A percentile compares a stretch with the other conserved stretches of the same genome.
Conservation (phyloP, 2,888 invertebrate species). For the Oligia fasciuncula region DNA sequence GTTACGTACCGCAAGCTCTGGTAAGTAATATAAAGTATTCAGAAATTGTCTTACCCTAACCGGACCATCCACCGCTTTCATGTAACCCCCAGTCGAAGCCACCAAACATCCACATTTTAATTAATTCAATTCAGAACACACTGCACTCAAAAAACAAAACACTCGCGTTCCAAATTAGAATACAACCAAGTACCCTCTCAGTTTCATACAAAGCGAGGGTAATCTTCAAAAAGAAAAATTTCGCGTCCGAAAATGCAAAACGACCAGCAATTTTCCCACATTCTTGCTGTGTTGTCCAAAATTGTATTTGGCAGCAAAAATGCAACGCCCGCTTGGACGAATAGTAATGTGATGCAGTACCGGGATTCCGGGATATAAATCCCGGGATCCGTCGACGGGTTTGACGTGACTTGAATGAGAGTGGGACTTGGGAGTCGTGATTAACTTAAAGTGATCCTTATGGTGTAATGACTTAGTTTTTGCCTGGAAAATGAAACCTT, state of each 20-base stretch:
- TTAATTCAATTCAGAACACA: slow-evolving; percentile 17
- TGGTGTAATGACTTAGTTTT: slow-evolving; percentile 52
- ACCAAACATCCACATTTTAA: slow-evolving; percentile 2
- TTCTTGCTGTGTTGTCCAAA: slow-evolving; percentile 58
- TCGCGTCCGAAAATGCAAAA: slow-evolving; percentile 45
- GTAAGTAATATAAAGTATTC: neutral
- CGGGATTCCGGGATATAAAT: slow-evolving; percentile 64
- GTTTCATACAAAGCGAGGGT: slow-evolving; percentile 36
- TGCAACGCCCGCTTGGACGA: slow-evolving; percentile 59
- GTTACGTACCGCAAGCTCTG: too few species aligned
- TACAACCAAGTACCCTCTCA: slow-evolving; percentile 31
- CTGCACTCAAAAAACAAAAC: slow-evolving; percentile 20
- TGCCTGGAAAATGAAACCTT: slow-evolving; percentile 32
- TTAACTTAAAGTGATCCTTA: slow-evolving; percentile 53
- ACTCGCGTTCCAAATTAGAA: slow-evolving; percentile 39
- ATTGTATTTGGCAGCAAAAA: slow-evolving; percentile 66
- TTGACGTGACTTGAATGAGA: slow-evolving; percentile 64
- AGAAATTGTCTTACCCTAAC: neutral
- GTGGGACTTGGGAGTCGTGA: slow-evolving; percentile 32
- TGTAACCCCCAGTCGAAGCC: neutral
- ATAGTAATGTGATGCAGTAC: slow-evolving; percentile 65
- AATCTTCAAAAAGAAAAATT: slow-evolving; percentile 43
- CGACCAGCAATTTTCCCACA: slow-evolving; percentile 43
- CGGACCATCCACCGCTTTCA: neutral
- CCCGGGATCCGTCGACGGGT: slow-evolving; percentile 55